Base-by-base conservation (phyloP, 2,797 vertebrate species). In the Limosa lapponica region DNA sequence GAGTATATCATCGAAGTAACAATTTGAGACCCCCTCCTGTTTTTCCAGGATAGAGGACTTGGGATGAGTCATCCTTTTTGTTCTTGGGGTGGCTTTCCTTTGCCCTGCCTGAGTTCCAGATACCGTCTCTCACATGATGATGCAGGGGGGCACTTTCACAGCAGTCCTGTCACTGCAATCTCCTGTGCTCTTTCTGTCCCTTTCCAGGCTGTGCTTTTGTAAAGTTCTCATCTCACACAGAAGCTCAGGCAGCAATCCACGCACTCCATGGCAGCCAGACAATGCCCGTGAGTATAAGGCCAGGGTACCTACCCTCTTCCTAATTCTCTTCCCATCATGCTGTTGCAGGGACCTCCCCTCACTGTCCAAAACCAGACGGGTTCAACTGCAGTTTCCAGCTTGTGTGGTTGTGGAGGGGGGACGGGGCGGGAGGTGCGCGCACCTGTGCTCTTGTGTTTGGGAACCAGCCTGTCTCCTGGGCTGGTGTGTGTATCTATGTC, bases 211-310 rank as follows among this genome's bases (percentile, higher is more conserved):
- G 99, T 96, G 99, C 99, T 64, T 99, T 99, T 97, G 99, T 99
- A 96, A 99, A 99, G 98, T 99, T 99, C 97, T 99, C 99, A 16
- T 99, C 99, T 95, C 99, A 99, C 77, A 99, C 99, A 41, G 99
- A 99, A 98, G 99, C 99, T 89, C 99, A 99, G 98, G 99, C 99
- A 78, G 99, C 99, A 94, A 99, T 99, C 98, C 99, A 99, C 72
- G 99, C 99, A 23, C 98, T 99, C 92, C 99, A 99, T 20, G 99
- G 99, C 97, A 99, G 99, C 98, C 99, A 99, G 98, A 99, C 99
- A 75, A 99, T 99, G 99, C 99, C 99, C 95, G 99, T 99, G 98
- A 99, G 99, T 99, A 95, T 90, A 61, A 77, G 88, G 48, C 58
- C 69, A 37, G 66, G 91, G 64, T 59, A 39, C 78, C 78, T 20